phyloP scores from a whole-genome alignment of 2,888 invertebrate genomes.

The Dolichomitus sp. region DNA sequence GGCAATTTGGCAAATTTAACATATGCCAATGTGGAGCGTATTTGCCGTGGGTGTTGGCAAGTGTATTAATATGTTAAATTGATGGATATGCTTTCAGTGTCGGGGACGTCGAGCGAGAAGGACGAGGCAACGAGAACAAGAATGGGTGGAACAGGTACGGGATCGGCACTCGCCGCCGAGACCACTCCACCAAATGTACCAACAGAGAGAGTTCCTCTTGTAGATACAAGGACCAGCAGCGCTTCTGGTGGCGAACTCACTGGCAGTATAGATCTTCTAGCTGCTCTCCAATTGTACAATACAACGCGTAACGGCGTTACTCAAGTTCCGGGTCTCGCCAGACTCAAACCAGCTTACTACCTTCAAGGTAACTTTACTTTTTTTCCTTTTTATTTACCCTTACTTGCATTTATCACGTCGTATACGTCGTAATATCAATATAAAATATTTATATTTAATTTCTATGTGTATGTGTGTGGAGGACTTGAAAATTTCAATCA shows the following conservation, averaged over 20 bases:
- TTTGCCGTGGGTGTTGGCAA: slow-evolving; percentile 9
- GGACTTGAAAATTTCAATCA: no score
- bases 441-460: no score
- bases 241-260: slow-evolving; percentile 80
- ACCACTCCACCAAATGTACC: slow-evolving; percentile 49
- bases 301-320: slow-evolving; percentile 91
- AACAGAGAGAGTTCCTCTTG: slow-evolving; percentile 62
- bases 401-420: background rate
- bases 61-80: slow-evolving; percentile 48
- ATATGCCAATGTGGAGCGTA: background rate
- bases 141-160: slow-evolving; percentile 63
- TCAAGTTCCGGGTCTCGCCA: slow-evolving; percentile 90
- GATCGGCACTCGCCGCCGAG: slow-evolving; percentile 57
- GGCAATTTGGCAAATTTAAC: slow-evolving; percentile 9
- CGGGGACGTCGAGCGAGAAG: slow-evolving; percentile 81
- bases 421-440: no score
- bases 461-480: no score
- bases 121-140: slow-evolving; percentile 78
- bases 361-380: slow-evolving; percentile 89
- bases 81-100: slow-evolving; percentile 76
- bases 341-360: slow-evolving; percentile 91
- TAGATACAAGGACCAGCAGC: slow-evolving; percentile 77
- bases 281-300: slow-evolving; percentile 93
- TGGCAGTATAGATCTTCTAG: slow-evolving; percentile 91
- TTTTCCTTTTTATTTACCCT: background rate